Base-by-base conservation (phyloP, 2,888 invertebrate species). In the Ichneumoninae sp. region DNA sequence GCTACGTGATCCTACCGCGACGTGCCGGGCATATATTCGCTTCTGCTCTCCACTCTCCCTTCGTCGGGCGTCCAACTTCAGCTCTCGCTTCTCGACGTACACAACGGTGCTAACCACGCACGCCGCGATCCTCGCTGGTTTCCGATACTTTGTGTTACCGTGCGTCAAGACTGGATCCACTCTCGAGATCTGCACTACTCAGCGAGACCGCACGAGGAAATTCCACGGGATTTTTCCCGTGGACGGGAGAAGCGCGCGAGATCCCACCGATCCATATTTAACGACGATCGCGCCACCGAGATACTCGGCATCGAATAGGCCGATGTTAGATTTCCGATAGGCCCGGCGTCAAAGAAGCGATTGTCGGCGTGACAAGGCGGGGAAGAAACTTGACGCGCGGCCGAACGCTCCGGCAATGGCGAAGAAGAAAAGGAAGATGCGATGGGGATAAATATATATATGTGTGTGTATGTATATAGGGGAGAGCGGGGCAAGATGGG, bases 1-100 rank as follows among this genome's bases (percentile, higher is more conserved):
- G 86, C 89, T 90, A 90, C 89, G 88, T 89, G 88, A 88, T 88
- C 86, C 82, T 83, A 80, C 79, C 81, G 88, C 87, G 89, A 89
- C 90, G 90, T 90, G 90, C 90, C 86, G 80, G 86, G 90, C 89
- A 90, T 89, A 89, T 88, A 87, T 88, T 85, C 87, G 84, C 78
- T 70, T 74, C 70, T 44, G 54, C 62, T 54, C 57, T 44, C 70
- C 71, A 10, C 66, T 50, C 70, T 77, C 22, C 40, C 47, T 8
- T 26, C 16, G 19, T 52, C n/a, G 36, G 69, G 16, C 62, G 4
- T 62, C 33, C 33, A 62, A 40, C 44, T 40, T 26, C n/a, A 3
- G 44, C 68, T 19, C 44, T 4, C 6, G 22, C 68, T n/a, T 26
- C 19, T 44, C 74, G 47, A 36, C 13, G 19, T 52, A 65, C 19